These are phyloP conservation scores for Anodontia alba DNA, from an alignment of 2,888 invertebrate genomes.

Conservation along the genomic window DNA sequence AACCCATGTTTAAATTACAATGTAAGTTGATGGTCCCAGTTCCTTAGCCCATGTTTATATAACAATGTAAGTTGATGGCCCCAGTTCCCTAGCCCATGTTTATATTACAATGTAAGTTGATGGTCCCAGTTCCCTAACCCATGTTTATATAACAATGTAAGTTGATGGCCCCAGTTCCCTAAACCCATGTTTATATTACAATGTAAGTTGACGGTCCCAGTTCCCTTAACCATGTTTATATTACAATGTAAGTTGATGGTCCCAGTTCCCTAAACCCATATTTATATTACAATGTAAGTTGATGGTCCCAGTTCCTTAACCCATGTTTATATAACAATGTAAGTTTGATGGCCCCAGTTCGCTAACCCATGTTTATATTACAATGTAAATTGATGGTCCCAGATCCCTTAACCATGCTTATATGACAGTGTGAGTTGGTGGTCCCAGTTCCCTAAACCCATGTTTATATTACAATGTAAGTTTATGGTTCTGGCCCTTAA, in stretches of 20 bases:
- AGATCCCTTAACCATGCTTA: background rate
- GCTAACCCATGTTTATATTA: background rate
- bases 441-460: background rate
- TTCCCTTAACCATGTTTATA: background rate
- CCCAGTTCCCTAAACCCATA: background rate
- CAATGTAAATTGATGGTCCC: constrained; percentile 5
- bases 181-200: background rate
- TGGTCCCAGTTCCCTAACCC: background rate
- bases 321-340: background rate
- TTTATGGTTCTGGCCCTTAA: background rate
- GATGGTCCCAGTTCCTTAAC: background rate
- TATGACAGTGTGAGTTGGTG: background rate
- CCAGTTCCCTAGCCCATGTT: background rate
- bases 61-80: constrained; percentile 1
- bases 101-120: background rate
- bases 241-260: background rate
- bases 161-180: constrained; percentile 4
- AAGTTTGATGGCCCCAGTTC: no score
- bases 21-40: background rate
- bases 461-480: background rate
- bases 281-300: background rate
- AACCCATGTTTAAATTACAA: background rate
- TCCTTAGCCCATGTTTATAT: background rate
- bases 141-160: background rate
- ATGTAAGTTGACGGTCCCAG: background rate